Conservation (phyloP, 1,140 invertebrate genomes). For the Elymnias hypermnestra region DNA sequence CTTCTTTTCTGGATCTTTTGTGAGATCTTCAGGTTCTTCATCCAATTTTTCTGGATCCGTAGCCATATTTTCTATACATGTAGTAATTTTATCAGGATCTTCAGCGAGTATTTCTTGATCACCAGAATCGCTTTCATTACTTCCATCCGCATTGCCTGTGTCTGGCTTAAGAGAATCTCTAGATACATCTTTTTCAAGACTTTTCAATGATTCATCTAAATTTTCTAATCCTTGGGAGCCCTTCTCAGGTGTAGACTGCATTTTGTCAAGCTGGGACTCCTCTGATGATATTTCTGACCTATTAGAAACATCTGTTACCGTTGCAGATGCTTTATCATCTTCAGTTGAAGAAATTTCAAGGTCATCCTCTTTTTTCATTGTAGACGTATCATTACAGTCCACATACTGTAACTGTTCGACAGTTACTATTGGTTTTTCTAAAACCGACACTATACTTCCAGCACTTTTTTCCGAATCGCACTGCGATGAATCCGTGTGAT, state of each 20-base stretch:
- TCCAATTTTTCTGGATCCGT: constrained; percentile 3
- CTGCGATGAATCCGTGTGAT: constrained; percentile 34
- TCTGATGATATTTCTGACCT: background rate
- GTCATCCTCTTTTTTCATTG: background rate
- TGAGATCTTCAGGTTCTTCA: too few species aligned
- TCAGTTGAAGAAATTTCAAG: background rate
- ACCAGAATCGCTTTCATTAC: background rate
- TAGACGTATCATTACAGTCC: background rate
- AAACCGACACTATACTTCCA: constrained; percentile 49
- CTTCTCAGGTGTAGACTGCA: constrained; percentile 21
- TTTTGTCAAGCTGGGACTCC: constrained; percentile 6
- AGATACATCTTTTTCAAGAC: constrained; percentile 31
- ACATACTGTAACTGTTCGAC: constrained; percentile 23
- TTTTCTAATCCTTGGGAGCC: constrained; percentile 27
- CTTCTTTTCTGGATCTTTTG: too few species aligned
- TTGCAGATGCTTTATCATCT: background rate
- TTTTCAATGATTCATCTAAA: constrained; percentile 26
- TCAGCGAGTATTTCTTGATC: too few species aligned
- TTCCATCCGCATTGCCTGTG: constrained; percentile 27
- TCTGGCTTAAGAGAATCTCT: constrained; percentile 37
- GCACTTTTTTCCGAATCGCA: constrained; percentile 47
- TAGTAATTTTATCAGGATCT: too few species aligned
- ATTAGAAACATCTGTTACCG: background rate
- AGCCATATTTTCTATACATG: background rate
- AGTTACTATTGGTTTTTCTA: constrained; percentile 49